A percentile compares a stretch with the other conserved stretches of the same genome.
phyloP scores from a whole-genome alignment of 2,888 invertebrate species.

The Cataglyphis livida region DNA sequence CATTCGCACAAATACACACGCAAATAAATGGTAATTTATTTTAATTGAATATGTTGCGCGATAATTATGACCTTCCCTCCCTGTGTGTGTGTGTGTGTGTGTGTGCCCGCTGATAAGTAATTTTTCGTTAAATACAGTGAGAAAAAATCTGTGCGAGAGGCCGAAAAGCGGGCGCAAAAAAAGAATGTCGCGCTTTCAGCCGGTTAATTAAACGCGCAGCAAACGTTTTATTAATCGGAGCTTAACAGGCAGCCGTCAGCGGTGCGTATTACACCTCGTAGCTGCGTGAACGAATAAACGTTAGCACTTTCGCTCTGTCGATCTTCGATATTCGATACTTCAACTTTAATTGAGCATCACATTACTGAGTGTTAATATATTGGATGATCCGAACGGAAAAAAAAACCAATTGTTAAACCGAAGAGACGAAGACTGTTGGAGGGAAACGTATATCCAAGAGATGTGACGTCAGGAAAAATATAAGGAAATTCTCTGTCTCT shows the following conservation, averaged over 20 bases:
- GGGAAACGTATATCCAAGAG: neutral
- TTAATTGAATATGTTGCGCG: constrained; percentile 36
- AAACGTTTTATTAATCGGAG: constrained; percentile 19
- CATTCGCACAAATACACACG: constrained; percentile 5
- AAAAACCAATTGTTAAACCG: neutral
- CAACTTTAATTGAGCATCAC: neutral
- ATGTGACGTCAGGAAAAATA: neutral
- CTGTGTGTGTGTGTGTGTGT: neutral
- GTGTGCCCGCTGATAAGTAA: neutral
- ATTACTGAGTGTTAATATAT: neutral
- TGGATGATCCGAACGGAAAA: neutral
- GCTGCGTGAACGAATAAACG: constrained; percentile 28
- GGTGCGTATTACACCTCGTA: neutral
- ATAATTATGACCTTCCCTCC: neutral
- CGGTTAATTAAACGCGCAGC: constrained; percentile 20
- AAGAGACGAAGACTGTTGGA: neutral
- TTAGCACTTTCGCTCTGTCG: constrained; percentile 7
- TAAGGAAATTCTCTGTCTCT: neutral
- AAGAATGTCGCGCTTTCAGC: constrained; percentile 7
- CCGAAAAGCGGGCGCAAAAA: neutral
- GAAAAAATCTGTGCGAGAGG: neutral
- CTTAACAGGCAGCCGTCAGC: neutral
- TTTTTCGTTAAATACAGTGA: neutral
- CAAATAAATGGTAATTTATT: constrained; percentile 50
- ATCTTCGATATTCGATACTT: constrained; percentile 8